Base-by-base conservation (phyloP, 2,113 vertebrate genomes). In the Desmodus rotundus region DNA sequence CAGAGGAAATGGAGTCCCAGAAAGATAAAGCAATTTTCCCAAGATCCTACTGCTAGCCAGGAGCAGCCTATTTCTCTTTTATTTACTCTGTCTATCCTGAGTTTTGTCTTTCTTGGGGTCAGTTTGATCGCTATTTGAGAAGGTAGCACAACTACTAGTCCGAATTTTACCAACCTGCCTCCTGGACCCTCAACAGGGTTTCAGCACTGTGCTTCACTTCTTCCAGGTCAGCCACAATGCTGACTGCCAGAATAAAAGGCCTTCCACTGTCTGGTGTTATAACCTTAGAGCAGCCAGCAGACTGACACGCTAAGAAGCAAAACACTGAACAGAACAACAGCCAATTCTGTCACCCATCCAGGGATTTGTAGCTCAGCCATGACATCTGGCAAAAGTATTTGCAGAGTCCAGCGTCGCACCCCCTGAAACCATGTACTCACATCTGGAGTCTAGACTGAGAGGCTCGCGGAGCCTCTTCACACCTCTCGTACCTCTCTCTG, bases 371-470 rank as follows among this genome's bases (percentile, higher is more conserved):
- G 98, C 98, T 98, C 94, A 95, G 98, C 96, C 95, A 96, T 98
- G 98, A 99, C 99, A 99, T 99, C 99, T 99, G 99, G 98, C 97
- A 97, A 98, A 97, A 98, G 97, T 96, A 98, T 98, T 97, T 97
- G 95, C 15, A 90, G 96, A 98, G 98, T 87, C 95, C 98, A 0
- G 83, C 91, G 84, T 89, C 98, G 98, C 98, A 95, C 95, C 97
- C 94, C 63, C 87, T 92, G 97, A 98, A 97, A 94, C 96, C 97
- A 56, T 89, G 91, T 45, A 9, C 94, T 97, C 97, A 99, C 99
- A 99, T 99, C 99, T 99, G 99, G 98, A 99, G 98, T 99, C 99
- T 99, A 99, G 99, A 99, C 99, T 98, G 98, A 97, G 97, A 97
- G 98, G 98, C 98, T 99, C 98, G 97, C 95, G 96, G 92, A 98